Evolutionary conservation across 2,797 vertebrate genomes (phyloP), one percentile per base, ranked within the genome.

Genomic region (Spheniscus humboldti): DNA sequence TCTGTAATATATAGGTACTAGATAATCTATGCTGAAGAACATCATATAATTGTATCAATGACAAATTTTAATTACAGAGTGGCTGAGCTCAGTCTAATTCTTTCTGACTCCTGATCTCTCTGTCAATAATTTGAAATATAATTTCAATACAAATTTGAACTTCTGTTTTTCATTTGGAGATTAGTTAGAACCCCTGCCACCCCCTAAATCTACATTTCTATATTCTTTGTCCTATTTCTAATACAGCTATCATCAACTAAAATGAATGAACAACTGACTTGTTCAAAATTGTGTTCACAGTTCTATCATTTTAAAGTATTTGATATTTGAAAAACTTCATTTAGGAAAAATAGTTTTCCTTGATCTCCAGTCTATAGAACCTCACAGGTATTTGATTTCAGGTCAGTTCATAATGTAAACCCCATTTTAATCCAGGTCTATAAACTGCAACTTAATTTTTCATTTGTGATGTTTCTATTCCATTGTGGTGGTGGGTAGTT

Each of bases 181-280:
- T 67, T 43, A 71, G 5, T 83, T 55, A 66, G 24, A 67, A 84
- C 1, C 2, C 2, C 48, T 60, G 11, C 3, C 6, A 11, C 10
- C 9, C 4, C 4, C 10, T 1, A 11, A 31, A 0, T 43, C 13
- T 60, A 41, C 3, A 31, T 13, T 83, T 67, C 24, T 68, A 1
- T 66, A 52, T 60, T 88, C 87, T n/a, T 23, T 31, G 8, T 27
- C 37, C 5, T 63, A 35, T 48, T 86, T 81, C 31, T 74, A 74
- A 11, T 47, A 47, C 3, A 71, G 20, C 7, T 74, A 8, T 30
- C 18, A 25, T 39, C 45, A 82, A 62, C 3, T 45, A 43, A 78
- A 90, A 72, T 24, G 14, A 79, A 50, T 1, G 2, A 90, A 37
- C 4, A 35, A 33, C 2, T 62, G 2, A 35, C 27, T 71, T 71